Base-by-base conservation (phyloP, 1,140 invertebrate species). In the Macrobrachium rosenbergii region DNA sequence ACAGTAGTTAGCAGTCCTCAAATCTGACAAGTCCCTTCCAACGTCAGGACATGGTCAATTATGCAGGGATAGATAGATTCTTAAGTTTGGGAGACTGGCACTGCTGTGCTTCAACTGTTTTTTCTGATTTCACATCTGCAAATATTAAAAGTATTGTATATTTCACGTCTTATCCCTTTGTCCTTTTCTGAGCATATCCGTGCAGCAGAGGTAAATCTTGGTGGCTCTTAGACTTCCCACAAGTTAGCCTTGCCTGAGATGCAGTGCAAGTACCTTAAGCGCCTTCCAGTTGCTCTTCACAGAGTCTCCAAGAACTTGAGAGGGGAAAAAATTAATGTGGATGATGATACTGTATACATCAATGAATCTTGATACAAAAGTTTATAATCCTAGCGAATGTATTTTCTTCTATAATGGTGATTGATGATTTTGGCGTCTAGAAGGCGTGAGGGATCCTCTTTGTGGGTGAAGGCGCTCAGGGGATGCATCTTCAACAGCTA, bases 391-490 rank as follows among this genome's bases (percentile, higher is more conserved):
- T 82, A 80, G 81, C 81, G 77, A 67, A 87, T 72, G 75, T 77
- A 80, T 79, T 87, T 72, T 75, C 58, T 87, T 87, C 85, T 87
- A 87, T 87, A 87, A 87, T 59, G 85, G 85, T 87, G 85, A 87
- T 76, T 87, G 85, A 62, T 82, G 85, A 81, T 87, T 87, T 75
- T 87, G 84, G 59, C 60, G 85, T 87, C 85, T 87, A 75, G 72
- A 60, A 43, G 85, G 85, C 17, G 67, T 60, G 45, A 78, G 85
- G 19, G 85, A 75, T 16, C 28, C 77, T 75, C 84, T 87, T 62
- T 87, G 73, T 77, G 12, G 60, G 12, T 62, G 73, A 23, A 45
- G 82, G 76, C 60, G 73, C 59, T 83, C 69, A 63, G 77, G 77
- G 21, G 78, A 79, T 64, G 76, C 81, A 63, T 88, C 82, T 60